Evolutionary conservation across 1,140 invertebrate genomes (phyloP).

Genomic region (Melanaphis sacchari): DNA sequence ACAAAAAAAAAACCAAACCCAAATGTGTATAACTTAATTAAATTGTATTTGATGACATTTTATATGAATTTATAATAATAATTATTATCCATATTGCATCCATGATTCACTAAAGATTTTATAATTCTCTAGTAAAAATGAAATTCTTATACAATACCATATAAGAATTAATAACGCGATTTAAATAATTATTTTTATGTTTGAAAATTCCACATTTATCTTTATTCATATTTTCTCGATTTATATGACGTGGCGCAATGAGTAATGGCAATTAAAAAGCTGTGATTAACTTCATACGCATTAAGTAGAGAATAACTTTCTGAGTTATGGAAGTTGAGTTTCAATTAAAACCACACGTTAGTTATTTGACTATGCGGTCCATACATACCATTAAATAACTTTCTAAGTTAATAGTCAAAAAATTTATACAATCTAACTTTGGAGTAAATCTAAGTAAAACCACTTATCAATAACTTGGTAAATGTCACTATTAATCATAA

Average conservation of each 20-base stretch:
- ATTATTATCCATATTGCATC: not conserved
- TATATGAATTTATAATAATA: not conserved
- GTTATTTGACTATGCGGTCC: not conserved
- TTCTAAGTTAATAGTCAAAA: not conserved
- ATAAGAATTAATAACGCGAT: not conserved
- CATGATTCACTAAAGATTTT: not conserved
- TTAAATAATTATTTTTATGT: not conserved
- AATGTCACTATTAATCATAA: constrained; percentile 26
- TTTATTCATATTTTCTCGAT: not conserved
- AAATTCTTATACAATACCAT: not conserved
- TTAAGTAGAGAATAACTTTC: not conserved
- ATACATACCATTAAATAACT: not conserved
- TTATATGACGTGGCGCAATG: not conserved
- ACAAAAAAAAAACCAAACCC: not conserved
- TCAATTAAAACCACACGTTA: constrained; percentile 35
- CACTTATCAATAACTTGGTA: constrained; percentile 28
- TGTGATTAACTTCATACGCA: not conserved
- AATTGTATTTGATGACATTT: not conserved
- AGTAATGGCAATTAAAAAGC: not conserved
- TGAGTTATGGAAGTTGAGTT: not conserved
- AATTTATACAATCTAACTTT: constrained; percentile 1
- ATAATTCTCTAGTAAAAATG: not conserved
- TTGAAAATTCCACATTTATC: not conserved
- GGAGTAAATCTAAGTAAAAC: constrained; percentile 13
- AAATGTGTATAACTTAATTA: not conserved